Conservation (phyloP, 1,140 invertebrate genomes). For the Sarcophaga bullata region DNA sequence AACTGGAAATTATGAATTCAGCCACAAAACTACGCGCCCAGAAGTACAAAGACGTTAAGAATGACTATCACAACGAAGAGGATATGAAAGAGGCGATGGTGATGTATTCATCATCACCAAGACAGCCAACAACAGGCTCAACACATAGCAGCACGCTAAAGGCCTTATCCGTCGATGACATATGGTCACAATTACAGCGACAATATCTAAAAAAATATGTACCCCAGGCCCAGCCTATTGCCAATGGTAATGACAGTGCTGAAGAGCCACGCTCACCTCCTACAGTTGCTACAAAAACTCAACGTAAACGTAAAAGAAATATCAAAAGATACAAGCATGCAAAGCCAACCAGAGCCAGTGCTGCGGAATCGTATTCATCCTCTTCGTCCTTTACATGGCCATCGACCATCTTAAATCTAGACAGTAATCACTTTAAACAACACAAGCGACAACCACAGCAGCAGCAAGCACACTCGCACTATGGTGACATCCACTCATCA, state of each 20-base stretch:
- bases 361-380: not conserved
- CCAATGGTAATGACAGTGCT: too few species aligned
- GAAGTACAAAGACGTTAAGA: not conserved
- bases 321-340: not conserved
- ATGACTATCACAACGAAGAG: conserved; percentile 8
- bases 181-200: conserved; percentile 32
- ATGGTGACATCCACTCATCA: not conserved
- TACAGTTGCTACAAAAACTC: not conserved
- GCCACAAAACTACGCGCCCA: not conserved
- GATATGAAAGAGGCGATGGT: not conserved
- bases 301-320: conserved; percentile 20
- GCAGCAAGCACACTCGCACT: not conserved
- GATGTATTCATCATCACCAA: not conserved
- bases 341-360: not conserved
- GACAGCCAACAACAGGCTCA: not conserved
- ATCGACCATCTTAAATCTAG: not conserved
- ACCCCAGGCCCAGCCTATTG: not conserved
- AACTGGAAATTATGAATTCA: conserved; percentile 32
- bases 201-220: conserved; percentile 22
- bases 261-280: not conserved
- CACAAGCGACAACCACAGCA: not conserved
- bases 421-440: not conserved
- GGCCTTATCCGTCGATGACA: conserved; percentile 29
- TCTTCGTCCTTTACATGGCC: not conserved
- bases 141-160: not conserved